Percentiles rank a stretch among this genome's conserved stretches.
Conservation (phyloP, 2,888 invertebrate species). For the Lithophane ornitopus region DNA sequence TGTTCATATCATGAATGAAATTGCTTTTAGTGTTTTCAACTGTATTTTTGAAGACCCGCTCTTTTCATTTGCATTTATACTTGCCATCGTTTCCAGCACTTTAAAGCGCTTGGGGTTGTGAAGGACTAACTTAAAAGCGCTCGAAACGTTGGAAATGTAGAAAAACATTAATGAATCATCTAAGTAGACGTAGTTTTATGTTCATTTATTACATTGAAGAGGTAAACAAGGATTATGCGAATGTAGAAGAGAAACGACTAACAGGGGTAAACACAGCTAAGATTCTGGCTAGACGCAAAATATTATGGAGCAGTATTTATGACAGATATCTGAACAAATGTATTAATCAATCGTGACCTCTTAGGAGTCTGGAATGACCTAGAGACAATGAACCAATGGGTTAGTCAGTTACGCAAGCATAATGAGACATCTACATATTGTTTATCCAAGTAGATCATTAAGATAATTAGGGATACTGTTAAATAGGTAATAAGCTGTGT, state of each 20-base stretch:
- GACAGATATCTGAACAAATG: constrained; percentile 22
- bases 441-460: constrained; percentile 25
- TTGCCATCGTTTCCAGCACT: constrained; percentile 44
- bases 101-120: constrained; percentile 47
- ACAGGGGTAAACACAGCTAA: neutral
- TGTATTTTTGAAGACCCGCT: constrained; percentile 40
- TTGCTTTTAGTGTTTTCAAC: constrained; percentile 43
- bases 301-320: constrained; percentile 23
- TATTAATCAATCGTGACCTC: constrained; percentile 20
- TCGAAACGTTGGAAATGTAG: constrained; percentile 39
- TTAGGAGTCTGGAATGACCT: constrained; percentile 1
- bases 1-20: constrained; percentile 28
- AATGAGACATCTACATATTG: constrained; percentile 33
- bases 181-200: constrained; percentile 9
- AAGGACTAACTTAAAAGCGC: constrained; percentile 55
- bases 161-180: constrained; percentile 37
- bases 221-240: constrained; percentile 16
- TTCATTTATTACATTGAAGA: constrained; percentile 8
- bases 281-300: constrained; percentile 23
- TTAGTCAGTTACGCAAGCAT: constrained; percentile 13
- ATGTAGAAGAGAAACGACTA: neutral
- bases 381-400: constrained; percentile 6
- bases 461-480: neutral
- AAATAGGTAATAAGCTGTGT: no score
- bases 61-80: constrained; percentile 42